These are phyloP conservation scores for Rhabdomys dilectus DNA, from an alignment of 2,113 vertebrate species.

Conservation along the genomic window DNA sequence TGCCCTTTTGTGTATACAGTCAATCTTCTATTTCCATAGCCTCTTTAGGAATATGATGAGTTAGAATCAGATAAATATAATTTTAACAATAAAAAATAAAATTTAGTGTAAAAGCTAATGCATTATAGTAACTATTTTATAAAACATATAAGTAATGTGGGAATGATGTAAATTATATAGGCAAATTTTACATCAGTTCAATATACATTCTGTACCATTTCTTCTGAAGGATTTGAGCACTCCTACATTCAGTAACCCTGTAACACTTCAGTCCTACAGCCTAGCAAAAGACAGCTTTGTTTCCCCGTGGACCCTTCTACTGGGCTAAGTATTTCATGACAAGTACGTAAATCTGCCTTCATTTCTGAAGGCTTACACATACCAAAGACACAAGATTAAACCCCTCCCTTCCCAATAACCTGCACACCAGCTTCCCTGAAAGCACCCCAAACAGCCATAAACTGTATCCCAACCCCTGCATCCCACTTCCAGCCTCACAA, in stretches of 20 bases:
- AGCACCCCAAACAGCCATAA: too few relatives aligned
- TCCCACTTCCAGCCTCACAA: too few relatives aligned
- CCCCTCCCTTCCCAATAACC: too few relatives aligned
- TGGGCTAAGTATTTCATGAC: neutral
- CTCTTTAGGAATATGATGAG: neutral
- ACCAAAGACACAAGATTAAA: too few relatives aligned
- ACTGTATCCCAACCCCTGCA: too few relatives aligned
- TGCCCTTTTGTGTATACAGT: neutral
- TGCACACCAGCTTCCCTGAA: too few relatives aligned
- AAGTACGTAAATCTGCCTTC: too few relatives aligned
- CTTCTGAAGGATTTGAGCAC: neutral
- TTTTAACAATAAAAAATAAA: neutral
- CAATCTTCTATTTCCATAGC: neutral
- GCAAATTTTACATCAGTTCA: neutral
- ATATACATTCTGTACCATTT: neutral
- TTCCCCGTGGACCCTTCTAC: neutral
- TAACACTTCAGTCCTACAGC: neutral
- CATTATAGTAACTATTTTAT: neutral
- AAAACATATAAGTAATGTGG: neutral
- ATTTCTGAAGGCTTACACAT: too few relatives aligned
- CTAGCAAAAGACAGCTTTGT: fast-evolving
- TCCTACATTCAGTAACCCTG: too few relatives aligned
- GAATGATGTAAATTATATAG: neutral
- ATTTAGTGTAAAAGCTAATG: neutral
- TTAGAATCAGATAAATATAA: neutral